phyloP scores from a whole-genome alignment of 1,140 invertebrate species.

The Drosophila nebulosa region DNA sequence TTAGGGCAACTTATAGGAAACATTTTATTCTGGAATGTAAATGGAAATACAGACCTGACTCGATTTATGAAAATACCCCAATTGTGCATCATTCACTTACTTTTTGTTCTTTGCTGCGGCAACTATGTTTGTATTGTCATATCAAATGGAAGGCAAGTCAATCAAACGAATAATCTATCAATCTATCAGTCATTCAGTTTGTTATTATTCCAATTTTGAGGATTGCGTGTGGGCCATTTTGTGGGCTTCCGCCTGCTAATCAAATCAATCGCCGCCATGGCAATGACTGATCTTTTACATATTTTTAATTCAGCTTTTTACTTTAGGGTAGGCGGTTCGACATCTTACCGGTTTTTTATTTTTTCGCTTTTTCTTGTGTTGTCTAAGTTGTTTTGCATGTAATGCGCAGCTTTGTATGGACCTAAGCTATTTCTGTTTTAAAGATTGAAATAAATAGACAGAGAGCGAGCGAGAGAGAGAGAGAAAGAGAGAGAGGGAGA shows the following conservation, averaged over 20 bases:
- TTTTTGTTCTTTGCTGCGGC: background rate
- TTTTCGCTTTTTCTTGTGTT: no score
- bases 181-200: constrained; percentile 22
- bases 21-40: no score
- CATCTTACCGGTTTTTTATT: constrained; percentile 40
- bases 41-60: no score
- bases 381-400: constrained; percentile 63
- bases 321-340: constrained; percentile 38
- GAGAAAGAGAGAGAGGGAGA: background rate
- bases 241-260: constrained; percentile 67
- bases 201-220: constrained; percentile 20
- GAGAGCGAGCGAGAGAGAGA: background rate
- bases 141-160: constrained; percentile 10
- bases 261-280: constrained; percentile 54
- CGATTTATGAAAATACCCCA: background rate
- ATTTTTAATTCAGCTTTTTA: constrained; percentile 12
- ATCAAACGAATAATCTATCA: constrained; percentile 18
- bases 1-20: no score
- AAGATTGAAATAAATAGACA: constrained; percentile 6
- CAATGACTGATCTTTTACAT: constrained; percentile 11
- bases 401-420: constrained; percentile 42
- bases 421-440: constrained; percentile 9
- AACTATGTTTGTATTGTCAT: background rate
- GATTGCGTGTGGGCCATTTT: constrained; percentile 42
- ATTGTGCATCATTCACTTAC: background rate